These are phyloP conservation scores for Apeltes quadracus DNA, from an alignment of 2,113 vertebrate species.

Conservation along the genomic window DNA sequence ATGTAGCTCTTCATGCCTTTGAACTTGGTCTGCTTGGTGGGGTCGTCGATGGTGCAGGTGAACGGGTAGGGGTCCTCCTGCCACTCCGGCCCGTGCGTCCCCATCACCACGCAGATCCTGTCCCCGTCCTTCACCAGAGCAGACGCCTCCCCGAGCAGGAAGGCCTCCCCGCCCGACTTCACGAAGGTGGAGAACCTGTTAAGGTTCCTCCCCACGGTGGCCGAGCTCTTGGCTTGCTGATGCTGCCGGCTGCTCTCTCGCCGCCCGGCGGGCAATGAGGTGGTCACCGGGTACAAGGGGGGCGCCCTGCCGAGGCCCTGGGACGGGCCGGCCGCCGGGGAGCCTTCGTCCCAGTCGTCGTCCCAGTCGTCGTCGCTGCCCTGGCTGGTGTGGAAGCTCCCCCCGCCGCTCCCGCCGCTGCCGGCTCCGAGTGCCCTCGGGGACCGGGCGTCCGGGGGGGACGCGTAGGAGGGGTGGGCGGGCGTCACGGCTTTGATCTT, in stretches of 20 bases:
- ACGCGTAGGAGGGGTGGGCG: slow-evolving; percentile 61
- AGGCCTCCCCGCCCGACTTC: slow-evolving; percentile 95
- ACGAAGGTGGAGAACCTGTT: slow-evolving; percentile 98
- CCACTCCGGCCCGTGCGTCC: slow-evolving; percentile 90
- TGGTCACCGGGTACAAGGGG: slow-evolving; percentile 81
- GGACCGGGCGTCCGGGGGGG: slow-evolving; percentile 62
- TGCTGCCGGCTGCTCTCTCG: slow-evolving; percentile 70
- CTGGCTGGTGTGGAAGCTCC: slow-evolving; percentile 84
- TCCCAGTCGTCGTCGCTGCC: slow-evolving; percentile 97
- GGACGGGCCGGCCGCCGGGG: slow-evolving; percentile 81
- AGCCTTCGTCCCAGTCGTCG: slow-evolving; percentile 94
- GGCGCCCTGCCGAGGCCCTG: slow-evolving; percentile 71
- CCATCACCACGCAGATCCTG: slow-evolving; percentile 90
- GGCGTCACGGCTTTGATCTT: slow-evolving; percentile 60
- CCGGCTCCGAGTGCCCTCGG: slow-evolving; percentile 55
- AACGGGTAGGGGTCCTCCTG: slow-evolving; percentile 94
- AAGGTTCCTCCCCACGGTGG: slow-evolving; percentile 92
- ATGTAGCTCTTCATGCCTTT: slow-evolving; percentile 99
- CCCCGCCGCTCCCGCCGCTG: slow-evolving; percentile 43
- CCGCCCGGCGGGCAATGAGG: slow-evolving; percentile 73
- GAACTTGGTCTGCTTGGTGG: slow-evolving; percentile 99
- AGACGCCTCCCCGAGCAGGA: slow-evolving; percentile 90
- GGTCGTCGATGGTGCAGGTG: slow-evolving; percentile 93
- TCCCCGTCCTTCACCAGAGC: slow-evolving; percentile 93
- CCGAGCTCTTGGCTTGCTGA: slow-evolving; percentile 87